Base-by-base conservation (phyloP, 2,888 invertebrate species). In the Chymomyza amoena region DNA sequence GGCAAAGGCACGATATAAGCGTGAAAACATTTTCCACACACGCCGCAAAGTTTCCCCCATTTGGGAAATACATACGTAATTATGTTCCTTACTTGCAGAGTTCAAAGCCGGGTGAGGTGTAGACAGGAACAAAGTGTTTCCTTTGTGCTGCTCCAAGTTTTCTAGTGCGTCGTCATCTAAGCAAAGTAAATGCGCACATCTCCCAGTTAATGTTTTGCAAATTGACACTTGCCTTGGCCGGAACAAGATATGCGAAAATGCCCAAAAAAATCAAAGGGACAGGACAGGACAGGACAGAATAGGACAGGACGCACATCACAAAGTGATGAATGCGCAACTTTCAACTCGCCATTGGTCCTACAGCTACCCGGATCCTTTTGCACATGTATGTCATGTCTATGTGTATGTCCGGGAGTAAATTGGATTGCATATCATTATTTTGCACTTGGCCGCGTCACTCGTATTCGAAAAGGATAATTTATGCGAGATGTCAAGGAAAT, bases 351-450 rank as follows among this genome's bases (percentile, higher is more conserved):
- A 54, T n/a, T 54, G 54, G 57, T 45, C 39, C 39, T 45, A 57
- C 57, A 25, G 20, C 57, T 57, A 57, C 25, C 57, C 25, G 51
- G 59, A 20, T n/a, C 54, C 70, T 70, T 76, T 70, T 75, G 57
- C 20, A 68, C 68, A 16, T 54, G 60, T 66, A 45, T 45, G 32
- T 68, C 63, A 65, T 15, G 70, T 62, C 56, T 64, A 69, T 76
- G 72, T 70, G 72, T 18, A 20, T 66, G 71, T 62, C 75, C 75
- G 74, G 77, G 65, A 64, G 52, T 75, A 87, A 85, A 85, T 85
- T 85, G 84, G 84, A 85, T 85, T 85, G 84, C 84, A 85, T 85
- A 85, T 85, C 84, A 85, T 85, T 85, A 85, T 79, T 85, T 86
- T 83, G 88, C 84, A 85, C 88, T 85, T 85, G 84, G 79, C 88